phyloP scores from a whole-genome alignment of 2,797 vertebrate species.

The Sphenodon punctatus region DNA sequence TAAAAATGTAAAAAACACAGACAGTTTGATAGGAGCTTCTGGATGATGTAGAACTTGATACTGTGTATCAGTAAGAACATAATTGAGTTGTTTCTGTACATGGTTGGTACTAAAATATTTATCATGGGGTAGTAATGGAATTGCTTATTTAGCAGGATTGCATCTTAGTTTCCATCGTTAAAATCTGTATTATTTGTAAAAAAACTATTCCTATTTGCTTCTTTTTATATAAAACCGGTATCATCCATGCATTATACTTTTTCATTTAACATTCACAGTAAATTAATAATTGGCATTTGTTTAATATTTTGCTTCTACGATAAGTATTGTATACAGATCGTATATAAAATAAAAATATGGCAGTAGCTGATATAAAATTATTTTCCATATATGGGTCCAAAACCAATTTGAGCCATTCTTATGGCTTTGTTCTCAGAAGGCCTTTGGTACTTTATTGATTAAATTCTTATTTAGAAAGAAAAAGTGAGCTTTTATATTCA shows the following conservation, averaged over 20 bases:
- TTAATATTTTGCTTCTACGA: no score
- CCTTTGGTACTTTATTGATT: slow-evolving; percentile 67
- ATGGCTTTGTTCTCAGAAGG: slow-evolving; percentile 54
- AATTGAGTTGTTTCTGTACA: background rate
- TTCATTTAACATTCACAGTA: background rate
- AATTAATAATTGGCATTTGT: background rate
- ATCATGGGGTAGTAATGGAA: background rate
- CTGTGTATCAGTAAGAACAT: background rate
- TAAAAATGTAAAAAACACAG: background rate
- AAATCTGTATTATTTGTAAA: background rate
- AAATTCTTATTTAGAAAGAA: slow-evolving; percentile 67
- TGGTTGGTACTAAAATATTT: background rate
- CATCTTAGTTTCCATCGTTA: background rate
- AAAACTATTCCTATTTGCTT: background rate
- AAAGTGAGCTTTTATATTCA: slow-evolving; percentile 72
- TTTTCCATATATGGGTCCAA: background rate
- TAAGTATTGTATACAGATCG: background rate
- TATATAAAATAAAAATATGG: slow-evolving; percentile 1
- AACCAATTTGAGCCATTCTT: slow-evolving; percentile 43
- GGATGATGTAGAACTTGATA: background rate
- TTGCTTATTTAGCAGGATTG: background rate
- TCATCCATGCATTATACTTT: background rate
- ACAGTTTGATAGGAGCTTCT: background rate
- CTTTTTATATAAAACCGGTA: background rate
- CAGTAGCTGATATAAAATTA: slow-evolving; percentile 16